Evolutionary conservation across 2,888 invertebrate species (phyloP).

Genomic region (Oscheius onirici): DNA sequence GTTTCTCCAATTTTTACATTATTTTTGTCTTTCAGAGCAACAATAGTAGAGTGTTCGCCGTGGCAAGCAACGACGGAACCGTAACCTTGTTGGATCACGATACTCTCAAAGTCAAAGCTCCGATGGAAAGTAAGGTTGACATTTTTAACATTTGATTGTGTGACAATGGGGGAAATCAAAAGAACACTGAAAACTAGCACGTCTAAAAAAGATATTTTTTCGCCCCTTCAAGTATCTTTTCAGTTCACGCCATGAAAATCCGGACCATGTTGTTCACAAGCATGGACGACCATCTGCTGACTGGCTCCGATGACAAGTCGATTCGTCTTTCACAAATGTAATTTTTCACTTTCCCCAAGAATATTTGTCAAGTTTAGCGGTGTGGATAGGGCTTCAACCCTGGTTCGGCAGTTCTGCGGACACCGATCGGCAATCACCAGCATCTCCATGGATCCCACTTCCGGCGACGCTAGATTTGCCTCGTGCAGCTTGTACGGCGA

Average conservation of each 20-base stretch:
- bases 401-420: conserved; percentile 39
- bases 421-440: conserved; percentile 35
- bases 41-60: conserved; percentile 32
- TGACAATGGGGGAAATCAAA: too few relatives aligned
- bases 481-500: conserved; percentile 35
- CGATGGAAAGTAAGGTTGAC: conserved; percentile 55
- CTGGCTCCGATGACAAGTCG: conserved; percentile 54
- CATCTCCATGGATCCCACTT: conserved; percentile 35
- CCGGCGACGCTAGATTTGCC: conserved; percentile 42
- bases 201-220: not conserved
- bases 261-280: conserved; percentile 50
- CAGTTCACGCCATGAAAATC: conserved; percentile 61
- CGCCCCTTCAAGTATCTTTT: conserved; percentile 14
- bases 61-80: conserved; percentile 45
- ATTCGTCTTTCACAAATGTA: conserved; percentile 48
- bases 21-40: conserved; percentile 5
- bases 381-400: not conserved
- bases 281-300: conserved; percentile 48
- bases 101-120: conserved; percentile 40
- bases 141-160: too few relatives aligned
- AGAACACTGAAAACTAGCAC: not conserved
- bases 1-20: conserved; percentile 1
- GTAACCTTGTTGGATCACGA: conserved; percentile 42
- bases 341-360: not conserved
- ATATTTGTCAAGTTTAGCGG: not conserved